Evolutionary conservation across 2,113 vertebrate species (phyloP), one percentile per base, ranked within the genome.

Genomic region (Synodontis membranacea): DNA sequence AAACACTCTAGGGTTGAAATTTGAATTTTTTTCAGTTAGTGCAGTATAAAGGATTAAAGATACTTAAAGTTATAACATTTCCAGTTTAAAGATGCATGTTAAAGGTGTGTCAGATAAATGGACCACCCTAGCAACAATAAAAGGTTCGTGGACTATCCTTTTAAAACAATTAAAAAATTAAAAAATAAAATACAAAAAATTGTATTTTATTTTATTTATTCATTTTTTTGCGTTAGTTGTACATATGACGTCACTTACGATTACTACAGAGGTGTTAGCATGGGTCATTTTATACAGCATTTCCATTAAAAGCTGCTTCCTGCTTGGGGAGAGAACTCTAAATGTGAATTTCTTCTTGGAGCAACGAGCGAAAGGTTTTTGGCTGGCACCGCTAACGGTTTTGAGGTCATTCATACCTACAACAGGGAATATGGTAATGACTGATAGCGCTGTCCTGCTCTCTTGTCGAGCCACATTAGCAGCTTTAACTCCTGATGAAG

Each of bases 351-450:
- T n/a, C 31, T 25, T 42, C 34, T 21, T 14, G 11, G 48, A 86
- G 74, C 76, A 25, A 2, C 28, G 82, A 52, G 31, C 9, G 46
- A 58, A n/a, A 19, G 58, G 44, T 50, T 44, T 82, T 68, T 62
- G 42, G 80, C 86, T 12, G 50, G 80, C 42, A 31, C 64, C 68
- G 80, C 82, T 58, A 87, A 85, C 46, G 68, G 39, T 86, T 88
- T 80, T 12, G 74, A 83, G 88, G 85, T 88, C 85, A 86, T 66
- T 48, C 86, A 56, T 84, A 34, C 56, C 79, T 84, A 66, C 39
- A 60, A 39, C 74, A 42, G 44, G 72, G 87, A 85, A 54, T 31
- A n/a, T 72, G 34, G 23, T 91, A 87, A 86, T 90, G 84, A 87
- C 78, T 78, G 83, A 48, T 80, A 72, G 76, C n/a, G 80, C 68